A percentile compares a stretch with the other conserved stretches of the same genome.
These are phyloP conservation scores for Festucalex cinctus DNA, from an alignment of 2,113 vertebrate genomes.

Conservation along the genomic window DNA sequence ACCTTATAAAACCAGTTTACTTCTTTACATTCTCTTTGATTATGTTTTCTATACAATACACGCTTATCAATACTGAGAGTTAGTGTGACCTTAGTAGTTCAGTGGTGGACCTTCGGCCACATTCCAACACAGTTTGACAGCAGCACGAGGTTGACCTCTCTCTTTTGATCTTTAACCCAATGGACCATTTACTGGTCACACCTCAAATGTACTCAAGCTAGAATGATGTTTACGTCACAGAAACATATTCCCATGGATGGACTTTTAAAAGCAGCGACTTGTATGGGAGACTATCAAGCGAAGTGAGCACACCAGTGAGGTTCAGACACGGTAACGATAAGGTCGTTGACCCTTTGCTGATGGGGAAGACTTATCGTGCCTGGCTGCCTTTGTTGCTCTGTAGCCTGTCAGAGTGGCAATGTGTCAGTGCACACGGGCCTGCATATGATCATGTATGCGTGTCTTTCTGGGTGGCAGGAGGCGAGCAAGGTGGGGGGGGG, in stretches of 20 bases:
- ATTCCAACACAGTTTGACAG: constrained; percentile 3
- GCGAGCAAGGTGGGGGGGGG: constrained; percentile 13
- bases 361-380: constrained; percentile 34
- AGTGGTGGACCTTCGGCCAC: neutral
- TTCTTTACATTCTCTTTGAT: too few species aligned
- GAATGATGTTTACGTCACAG: neutral
- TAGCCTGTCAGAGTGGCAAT: constrained; percentile 37
- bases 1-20: too few species aligned
- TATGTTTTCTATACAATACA: too few species aligned
- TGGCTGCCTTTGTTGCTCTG: constrained; percentile 44
- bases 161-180: neutral
- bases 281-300: constrained; percentile 18
- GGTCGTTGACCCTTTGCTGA: constrained; percentile 43
- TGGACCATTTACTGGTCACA: neutral
- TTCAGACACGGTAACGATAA: constrained; percentile 55
- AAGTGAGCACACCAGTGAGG: constrained; percentile 30
- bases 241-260: constrained; percentile 22
- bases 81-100: neutral
- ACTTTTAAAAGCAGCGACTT: constrained; percentile 20
- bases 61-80: neutral
- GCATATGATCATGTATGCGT: constrained; percentile 13
- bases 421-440: constrained; percentile 9
- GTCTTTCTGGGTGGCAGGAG: constrained; percentile 26
- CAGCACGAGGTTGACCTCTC: neutral
- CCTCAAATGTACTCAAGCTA: constrained; percentile 4